These are phyloP conservation scores for Neotoma lepida DNA, from an alignment of 2,113 vertebrate species.

Conservation along the genomic window DNA sequence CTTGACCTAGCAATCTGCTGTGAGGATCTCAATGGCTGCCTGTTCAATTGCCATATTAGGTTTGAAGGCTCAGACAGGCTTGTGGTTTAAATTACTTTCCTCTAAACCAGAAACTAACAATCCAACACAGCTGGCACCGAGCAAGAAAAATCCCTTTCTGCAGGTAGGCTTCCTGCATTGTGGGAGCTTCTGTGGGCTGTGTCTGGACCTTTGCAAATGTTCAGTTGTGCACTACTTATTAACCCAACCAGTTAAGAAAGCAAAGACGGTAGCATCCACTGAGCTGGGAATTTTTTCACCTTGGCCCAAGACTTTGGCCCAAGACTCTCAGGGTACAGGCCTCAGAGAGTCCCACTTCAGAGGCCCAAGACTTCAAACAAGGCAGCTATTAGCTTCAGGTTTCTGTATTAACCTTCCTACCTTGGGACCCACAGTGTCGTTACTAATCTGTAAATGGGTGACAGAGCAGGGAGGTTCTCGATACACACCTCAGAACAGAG, in stretches of 20 bases:
- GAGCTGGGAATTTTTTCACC: constrained; percentile 78
- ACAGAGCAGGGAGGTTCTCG: not conserved
- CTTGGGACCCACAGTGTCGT: not conserved
- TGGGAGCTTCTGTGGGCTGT: constrained; percentile 38
- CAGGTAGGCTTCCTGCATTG: constrained; percentile 60
- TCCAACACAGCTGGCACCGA: constrained; percentile 83
- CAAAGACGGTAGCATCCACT: constrained; percentile 68
- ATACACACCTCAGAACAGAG: not conserved
- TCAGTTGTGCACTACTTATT: constrained; percentile 41
- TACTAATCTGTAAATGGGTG: not conserved
- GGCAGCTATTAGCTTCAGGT: constrained; percentile 33
- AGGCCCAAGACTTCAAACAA: constrained; percentile 73
- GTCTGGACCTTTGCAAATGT: constrained; percentile 39
- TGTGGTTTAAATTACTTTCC: constrained; percentile 83
- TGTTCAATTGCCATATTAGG: constrained; percentile 84
- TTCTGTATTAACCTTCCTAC: constrained; percentile 3
- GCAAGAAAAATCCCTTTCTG: constrained; percentile 68
- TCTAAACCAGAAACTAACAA: constrained; percentile 86
- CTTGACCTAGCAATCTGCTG: constrained; percentile 36
- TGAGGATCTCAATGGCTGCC: constrained; percentile 42
- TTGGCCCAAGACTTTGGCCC: constrained; percentile 53
- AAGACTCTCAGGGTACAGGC: constrained; percentile 35
- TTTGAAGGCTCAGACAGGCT: constrained; percentile 86
- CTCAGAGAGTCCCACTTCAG: constrained; percentile 71
- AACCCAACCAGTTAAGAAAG: constrained; percentile 72